Percentiles rank a stretch among this genome's conserved stretches.
phyloP scores from a whole-genome alignment of 2,113 vertebrate genomes.

The Sebastes fasciatus region DNA sequence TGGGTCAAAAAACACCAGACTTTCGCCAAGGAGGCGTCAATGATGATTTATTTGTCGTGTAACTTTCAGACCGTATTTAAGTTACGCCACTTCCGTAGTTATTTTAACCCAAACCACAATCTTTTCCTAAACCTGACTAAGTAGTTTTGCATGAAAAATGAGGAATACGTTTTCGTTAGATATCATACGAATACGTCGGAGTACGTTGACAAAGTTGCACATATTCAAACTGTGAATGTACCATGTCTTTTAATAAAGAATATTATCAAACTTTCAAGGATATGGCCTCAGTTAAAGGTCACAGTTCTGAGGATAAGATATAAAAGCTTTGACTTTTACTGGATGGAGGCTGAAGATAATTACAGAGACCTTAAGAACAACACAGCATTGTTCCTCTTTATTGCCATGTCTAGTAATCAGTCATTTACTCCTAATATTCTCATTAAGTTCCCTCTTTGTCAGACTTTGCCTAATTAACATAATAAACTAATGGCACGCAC shows the following conservation, averaged over 20 bases:
- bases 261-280: background rate
- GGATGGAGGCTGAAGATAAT: constrained; percentile 26
- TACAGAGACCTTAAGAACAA: constrained; percentile 30
- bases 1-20: too few relatives aligned
- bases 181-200: too few relatives aligned
- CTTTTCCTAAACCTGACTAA: too few relatives aligned
- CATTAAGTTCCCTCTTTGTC: constrained; percentile 41
- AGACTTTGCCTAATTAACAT: constrained; percentile 41
- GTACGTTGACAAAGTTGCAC: background rate
- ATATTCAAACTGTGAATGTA: background rate
- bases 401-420: constrained; percentile 18
- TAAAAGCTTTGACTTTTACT: constrained; percentile 12
- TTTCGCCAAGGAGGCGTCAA: too few relatives aligned
- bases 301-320: background rate
- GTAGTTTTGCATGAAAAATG: too few relatives aligned
- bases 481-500: constrained; percentile 31
- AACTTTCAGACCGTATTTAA: too few relatives aligned
- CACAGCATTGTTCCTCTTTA: constrained; percentile 18
- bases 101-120: too few relatives aligned
- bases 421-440: constrained; percentile 41
- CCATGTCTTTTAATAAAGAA: background rate
- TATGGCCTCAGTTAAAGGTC: background rate
- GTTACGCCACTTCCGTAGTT: too few relatives aligned
- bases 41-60: too few relatives aligned
- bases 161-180: too few relatives aligned